Base-by-base conservation (phyloP, 2,888 invertebrate genomes). In the Phyllotreta cruciferae region DNA sequence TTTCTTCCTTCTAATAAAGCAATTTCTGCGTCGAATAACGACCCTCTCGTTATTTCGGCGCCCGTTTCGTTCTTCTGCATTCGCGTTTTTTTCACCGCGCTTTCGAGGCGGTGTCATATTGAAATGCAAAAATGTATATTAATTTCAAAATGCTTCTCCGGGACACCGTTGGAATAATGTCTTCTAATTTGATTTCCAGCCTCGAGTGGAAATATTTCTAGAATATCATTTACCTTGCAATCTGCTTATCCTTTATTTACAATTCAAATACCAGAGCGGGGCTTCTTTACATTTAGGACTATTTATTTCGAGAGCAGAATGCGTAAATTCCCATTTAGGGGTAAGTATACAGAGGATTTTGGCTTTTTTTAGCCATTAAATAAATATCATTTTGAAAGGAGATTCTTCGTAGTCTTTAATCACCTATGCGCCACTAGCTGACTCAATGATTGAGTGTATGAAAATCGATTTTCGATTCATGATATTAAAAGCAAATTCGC, bases 221-320 rank as follows among this genome's bases (percentile, higher is more conserved):
- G 64, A 63, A 66, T 64, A 66, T 68, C 64, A 65, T 65, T 62
- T 67, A 62, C 60, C 54, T 62, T 66, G 64, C 70, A 69, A 67
- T 70, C 66, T 69, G 66, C 67, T 63, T 66, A 65, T 63, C 52
- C 39, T 60, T 38, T 57, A 71, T 70, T 70, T 70, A 69, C 66
- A 71, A 69, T 71, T 60, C 70, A 71, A 64, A 71, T 71, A 47
- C 38, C 49, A 64, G 50, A 67, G 64, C 50, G 24, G 24, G 24
- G 60, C 66, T 68, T 55, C 64, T 66, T 64, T 64, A 47, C 64
- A 67, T 69, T 66, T 57, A 61, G 56, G 62, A 62, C 61, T 66
- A 66, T 70, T 69, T 67, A 66, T 67, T 67, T 66, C 57, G 39
- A 60, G 63, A 24, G 24, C 2, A 24, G 24, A 4, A 24, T 24